Evolutionary conservation across 2,113 vertebrate species (phyloP).

Genomic region (Neomonachus schauinslandi): DNA sequence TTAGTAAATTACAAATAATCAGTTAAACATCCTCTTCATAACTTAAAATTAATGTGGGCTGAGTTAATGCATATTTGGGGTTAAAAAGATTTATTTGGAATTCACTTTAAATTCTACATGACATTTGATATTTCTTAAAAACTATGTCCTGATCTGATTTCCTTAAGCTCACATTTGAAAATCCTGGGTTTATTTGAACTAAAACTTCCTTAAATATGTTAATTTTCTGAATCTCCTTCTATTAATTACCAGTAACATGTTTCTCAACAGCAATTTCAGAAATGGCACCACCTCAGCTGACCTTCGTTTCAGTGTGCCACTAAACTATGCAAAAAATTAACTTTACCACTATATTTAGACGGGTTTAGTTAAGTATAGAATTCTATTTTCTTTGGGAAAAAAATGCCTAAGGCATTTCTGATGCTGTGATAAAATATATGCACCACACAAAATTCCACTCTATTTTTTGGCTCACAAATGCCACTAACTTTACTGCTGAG

Average conservation of each 20-base stretch:
- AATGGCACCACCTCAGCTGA: conserved; percentile 23
- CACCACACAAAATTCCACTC: conserved; percentile 51
- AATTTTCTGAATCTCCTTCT: conserved; percentile 21
- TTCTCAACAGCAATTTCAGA: conserved; percentile 51
- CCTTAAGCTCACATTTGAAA: conserved; percentile 40
- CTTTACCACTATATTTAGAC: conserved; percentile 56
- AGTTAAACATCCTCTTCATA: not conserved
- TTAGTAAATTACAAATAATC: conserved; percentile 20
- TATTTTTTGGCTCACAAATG: conserved; percentile 19
- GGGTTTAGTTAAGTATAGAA: conserved; percentile 56
- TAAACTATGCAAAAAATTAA: conserved; percentile 60
- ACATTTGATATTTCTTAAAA: conserved; percentile 25
- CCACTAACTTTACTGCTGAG: not conserved
- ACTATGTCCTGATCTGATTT: not conserved
- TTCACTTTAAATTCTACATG: conserved; percentile 36
- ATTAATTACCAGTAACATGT: conserved; percentile 55
- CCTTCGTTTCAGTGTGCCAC: conserved; percentile 37
- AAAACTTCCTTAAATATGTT: conserved; percentile 27
- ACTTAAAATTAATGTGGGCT: conserved; percentile 38
- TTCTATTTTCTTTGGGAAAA: conserved; percentile 51
- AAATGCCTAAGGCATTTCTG: conserved; percentile 35
- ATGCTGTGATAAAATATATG: conserved; percentile 24
- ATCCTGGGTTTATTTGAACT: conserved; percentile 23
- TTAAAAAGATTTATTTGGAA: conserved; percentile 53
- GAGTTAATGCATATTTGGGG: not conserved